These are phyloP conservation scores for Lytechinus variegatus DNA, from an alignment of 35 echinoderm and acorn worm genomes.

Conservation along the genomic window DNA sequence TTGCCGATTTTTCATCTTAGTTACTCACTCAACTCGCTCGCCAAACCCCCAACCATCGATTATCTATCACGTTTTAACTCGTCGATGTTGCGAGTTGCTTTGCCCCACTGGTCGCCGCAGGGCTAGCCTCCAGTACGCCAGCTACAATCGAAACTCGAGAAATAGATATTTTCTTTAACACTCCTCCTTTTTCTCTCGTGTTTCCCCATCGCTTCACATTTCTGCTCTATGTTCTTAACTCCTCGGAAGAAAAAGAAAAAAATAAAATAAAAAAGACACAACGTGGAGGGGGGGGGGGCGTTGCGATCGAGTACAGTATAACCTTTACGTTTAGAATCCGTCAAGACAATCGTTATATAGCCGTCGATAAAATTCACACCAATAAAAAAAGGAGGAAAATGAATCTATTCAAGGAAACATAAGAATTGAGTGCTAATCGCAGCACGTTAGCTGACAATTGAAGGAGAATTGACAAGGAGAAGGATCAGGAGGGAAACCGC, in stretches of 20 bases:
- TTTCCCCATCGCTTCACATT: slow-evolving; percentile 27
- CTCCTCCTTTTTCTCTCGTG: slow-evolving; percentile 26
- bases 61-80: slow-evolving; percentile 52
- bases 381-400: neutral
- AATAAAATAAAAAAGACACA: neutral
- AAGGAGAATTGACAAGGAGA: neutral
- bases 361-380: neutral
- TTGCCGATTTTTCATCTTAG: slow-evolving; percentile 29
- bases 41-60: slow-evolving; percentile 24
- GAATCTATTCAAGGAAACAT: slow-evolving; percentile 1
- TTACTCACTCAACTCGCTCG: neutral
- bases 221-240: slow-evolving; percentile 15
- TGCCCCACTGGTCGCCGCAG: slow-evolving; percentile 27
- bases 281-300: neutral
- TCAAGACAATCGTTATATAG: slow-evolving; percentile 22
- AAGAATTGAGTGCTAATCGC: neutral
- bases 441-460: neutral
- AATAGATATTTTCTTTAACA: slow-evolving; percentile 44
- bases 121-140: slow-evolving; percentile 35
- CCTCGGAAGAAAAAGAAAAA: neutral
- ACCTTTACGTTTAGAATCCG: neutral
- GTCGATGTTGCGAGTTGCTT: slow-evolving; percentile 24
- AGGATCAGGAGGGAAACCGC: slow-evolving; percentile 11
- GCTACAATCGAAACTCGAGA: slow-evolving; percentile 39
- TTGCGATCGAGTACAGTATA: neutral